These are phyloP conservation scores for Lymantria dispar DNA, from an alignment of 2,888 invertebrate genomes.

Conservation along the genomic window DNA sequence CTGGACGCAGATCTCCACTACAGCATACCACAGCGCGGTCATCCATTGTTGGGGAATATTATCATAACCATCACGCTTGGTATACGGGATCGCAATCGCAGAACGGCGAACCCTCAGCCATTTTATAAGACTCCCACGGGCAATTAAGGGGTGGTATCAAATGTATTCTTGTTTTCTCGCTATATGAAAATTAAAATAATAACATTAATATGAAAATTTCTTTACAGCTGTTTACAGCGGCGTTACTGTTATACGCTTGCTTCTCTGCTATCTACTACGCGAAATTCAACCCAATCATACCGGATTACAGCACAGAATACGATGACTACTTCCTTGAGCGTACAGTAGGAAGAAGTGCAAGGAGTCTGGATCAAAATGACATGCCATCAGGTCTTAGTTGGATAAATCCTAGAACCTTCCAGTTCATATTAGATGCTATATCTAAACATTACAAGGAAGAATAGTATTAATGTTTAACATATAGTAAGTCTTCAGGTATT, in stretches of 20 bases:
- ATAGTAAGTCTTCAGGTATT: not conserved
- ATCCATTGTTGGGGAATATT: too few species aligned
- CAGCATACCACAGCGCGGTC: too few species aligned
- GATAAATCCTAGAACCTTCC: constrained; percentile 84
- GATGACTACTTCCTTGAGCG: constrained; percentile 88
- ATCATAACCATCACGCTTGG: too few species aligned
- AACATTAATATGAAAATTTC: not conserved
- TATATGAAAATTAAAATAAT: not conserved
- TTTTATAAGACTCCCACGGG: too few species aligned
- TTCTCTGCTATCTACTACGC: constrained; percentile 94
- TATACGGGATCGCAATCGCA: too few species aligned
- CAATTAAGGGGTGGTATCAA: too few species aligned
- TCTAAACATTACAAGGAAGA: constrained; percentile 60
- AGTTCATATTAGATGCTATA: constrained; percentile 85
- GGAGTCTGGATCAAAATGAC: constrained; percentile 61
- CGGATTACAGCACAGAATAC: constrained; percentile 88
- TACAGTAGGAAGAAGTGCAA: constrained; percentile 79
- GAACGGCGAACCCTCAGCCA: too few species aligned
- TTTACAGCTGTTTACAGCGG: constrained; percentile 89
- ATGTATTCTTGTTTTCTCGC: not conserved
- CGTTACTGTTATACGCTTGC: constrained; percentile 90
- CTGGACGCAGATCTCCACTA: too few species aligned
- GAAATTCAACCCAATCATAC: constrained; percentile 91
- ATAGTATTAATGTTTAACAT: constrained; percentile 21
- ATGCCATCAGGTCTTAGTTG: constrained; percentile 75